Evolutionary conservation across 2,888 invertebrate genomes (phyloP).

Genomic region (Chrysodeixis includens): DNA sequence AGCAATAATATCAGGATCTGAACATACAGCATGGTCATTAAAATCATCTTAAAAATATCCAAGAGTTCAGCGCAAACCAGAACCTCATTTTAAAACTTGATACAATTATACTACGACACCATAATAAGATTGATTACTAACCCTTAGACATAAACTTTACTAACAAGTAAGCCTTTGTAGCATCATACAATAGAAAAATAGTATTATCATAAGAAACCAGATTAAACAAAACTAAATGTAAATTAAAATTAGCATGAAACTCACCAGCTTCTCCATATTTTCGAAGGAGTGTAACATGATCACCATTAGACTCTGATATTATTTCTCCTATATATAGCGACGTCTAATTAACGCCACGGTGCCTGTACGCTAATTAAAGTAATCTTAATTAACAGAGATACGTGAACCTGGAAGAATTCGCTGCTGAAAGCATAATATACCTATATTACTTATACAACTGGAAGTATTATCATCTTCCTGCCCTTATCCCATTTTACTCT

Average conservation of each 20-base stretch:
- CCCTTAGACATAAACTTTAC: too few relatives aligned
- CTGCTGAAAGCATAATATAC: not conserved
- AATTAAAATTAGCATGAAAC: not conserved
- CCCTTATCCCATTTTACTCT: too few relatives aligned
- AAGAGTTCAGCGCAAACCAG: too few relatives aligned
- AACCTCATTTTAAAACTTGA: too few relatives aligned
- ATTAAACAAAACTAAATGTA: not conserved
- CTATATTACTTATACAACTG: too few relatives aligned
- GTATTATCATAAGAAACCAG: too few relatives aligned
- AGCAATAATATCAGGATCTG: constrained; percentile 38
- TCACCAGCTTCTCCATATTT: constrained; percentile 45
- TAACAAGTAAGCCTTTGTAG: too few relatives aligned
- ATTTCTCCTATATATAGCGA: constrained; percentile 37
- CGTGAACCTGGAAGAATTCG: constrained; percentile 17
- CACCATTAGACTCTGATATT: not conserved
- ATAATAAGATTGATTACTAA: too few relatives aligned
- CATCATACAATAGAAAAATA: too few relatives aligned
- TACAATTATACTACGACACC: too few relatives aligned
- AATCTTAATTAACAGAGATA: constrained; percentile 41
- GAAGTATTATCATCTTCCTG: too few relatives aligned
- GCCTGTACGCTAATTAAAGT: constrained; percentile 36
- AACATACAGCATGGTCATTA: not conserved
- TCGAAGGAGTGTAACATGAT: not conserved
- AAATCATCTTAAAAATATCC: not conserved
- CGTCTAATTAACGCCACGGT: constrained; percentile 38